Conservation (phyloP, 2,113 vertebrate species). For the Cephalopholis sonnerati region DNA sequence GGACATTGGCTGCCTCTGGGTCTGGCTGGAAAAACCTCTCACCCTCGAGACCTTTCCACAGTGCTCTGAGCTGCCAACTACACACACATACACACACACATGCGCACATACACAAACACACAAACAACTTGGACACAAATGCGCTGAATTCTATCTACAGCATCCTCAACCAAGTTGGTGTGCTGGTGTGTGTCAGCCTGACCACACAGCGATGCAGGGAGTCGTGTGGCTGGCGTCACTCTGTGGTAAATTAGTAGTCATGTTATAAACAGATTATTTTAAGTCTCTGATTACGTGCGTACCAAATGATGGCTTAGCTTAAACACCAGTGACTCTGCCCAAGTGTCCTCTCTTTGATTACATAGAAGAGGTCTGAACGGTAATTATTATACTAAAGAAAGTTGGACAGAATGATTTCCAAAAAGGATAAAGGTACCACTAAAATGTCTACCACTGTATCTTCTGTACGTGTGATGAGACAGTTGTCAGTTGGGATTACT, state of each 20-base stretch:
- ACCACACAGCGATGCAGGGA: slow-evolving; percentile 67
- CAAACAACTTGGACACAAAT: slow-evolving; percentile 1
- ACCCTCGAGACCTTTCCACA: slow-evolving; percentile 71
- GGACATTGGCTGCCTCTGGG: slow-evolving; percentile 73
- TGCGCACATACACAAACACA: background rate
- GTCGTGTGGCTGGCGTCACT: slow-evolving; percentile 66
- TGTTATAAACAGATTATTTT: slow-evolving; percentile 72
- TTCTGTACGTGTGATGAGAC: background rate
- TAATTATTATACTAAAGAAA: slow-evolving; percentile 59
- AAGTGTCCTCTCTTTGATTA: slow-evolving; percentile 62
- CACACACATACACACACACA: slow-evolving; percentile 43
- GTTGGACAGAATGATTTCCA: slow-evolving; percentile 14
- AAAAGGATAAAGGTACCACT: slow-evolving; percentile 12
- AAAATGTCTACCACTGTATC: background rate
- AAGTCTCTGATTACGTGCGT: slow-evolving; percentile 71
- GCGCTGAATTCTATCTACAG: slow-evolving; percentile 43
- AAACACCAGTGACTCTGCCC: slow-evolving; percentile 61
- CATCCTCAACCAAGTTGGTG: slow-evolving; percentile 26
- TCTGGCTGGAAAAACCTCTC: slow-evolving; percentile 69
- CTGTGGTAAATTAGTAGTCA: slow-evolving; percentile 76
- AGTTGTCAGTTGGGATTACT: background rate
- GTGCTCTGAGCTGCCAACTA: slow-evolving; percentile 25
- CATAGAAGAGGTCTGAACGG: slow-evolving; percentile 34
- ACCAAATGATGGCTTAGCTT: slow-evolving; percentile 71
- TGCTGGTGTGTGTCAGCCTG: slow-evolving; percentile 47